Conservation (phyloP, 2,888 invertebrate species). For the Latrodectus hesperus region DNA sequence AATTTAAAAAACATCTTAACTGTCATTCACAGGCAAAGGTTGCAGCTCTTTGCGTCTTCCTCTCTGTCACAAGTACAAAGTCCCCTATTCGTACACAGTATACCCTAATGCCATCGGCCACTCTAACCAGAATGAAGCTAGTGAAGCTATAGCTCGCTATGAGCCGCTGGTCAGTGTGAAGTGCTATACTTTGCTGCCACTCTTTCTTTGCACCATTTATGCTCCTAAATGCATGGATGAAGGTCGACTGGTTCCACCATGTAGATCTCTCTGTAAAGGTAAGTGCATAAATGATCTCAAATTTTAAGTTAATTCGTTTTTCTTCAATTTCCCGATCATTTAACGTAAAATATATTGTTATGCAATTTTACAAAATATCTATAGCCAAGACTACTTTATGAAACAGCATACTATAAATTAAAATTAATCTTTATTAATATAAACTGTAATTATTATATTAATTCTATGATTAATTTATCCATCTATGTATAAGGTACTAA, state of each 20-base stretch:
- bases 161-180: constrained; percentile 71
- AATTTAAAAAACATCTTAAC: no score
- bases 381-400: no score
- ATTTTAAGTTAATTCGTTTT: no score
- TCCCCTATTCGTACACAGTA: constrained; percentile 70
- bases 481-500: no score
- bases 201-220: constrained; percentile 71
- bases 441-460: no score
- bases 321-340: no score
- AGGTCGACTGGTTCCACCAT: constrained; percentile 64
- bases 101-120: constrained; percentile 70
- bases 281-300: background rate
- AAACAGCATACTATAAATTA: no score
- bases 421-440: no score
- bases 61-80: constrained; percentile 71
- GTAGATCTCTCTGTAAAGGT: constrained; percentile 70
- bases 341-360: no score
- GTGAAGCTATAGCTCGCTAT: constrained; percentile 67
- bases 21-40: constrained; percentile 29
- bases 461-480: no score
- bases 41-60: constrained; percentile 70
- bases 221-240: constrained; percentile 70
- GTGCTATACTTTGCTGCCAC: constrained; percentile 71
- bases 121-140: constrained; percentile 68
- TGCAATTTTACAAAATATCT: no score